Base-by-base conservation (phyloP, 2,888 invertebrate genomes). In the Eristalinus sepulchralis region DNA sequence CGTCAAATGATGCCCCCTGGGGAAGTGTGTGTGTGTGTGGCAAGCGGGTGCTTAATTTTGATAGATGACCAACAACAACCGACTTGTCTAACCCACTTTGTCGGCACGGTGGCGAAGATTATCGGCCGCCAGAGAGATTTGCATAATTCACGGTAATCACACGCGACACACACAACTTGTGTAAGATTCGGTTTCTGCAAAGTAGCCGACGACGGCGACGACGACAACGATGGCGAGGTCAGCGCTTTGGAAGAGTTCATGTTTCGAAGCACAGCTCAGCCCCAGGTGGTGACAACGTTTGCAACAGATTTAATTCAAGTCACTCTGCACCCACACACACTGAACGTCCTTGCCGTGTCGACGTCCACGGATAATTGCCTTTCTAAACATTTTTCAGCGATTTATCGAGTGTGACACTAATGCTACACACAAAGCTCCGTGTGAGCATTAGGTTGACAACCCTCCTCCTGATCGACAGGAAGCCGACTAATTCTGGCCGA, bases 391-490 rank as follows among this genome's bases (percentile, higher is more conserved):
- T 85, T 76, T 71, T 68, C 77, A 80, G 79, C 76, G 70, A 71
- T 59, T 63, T 73, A 87, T 87, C 81, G 72, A 33, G 64, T 24
- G 10, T 77, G 77, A 80, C 82, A 78, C 47, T 47, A 47, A 47
- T 80, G 88, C 88, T 88, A 88, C 89, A 89, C 84, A 85, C 84
- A 83, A 80, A 88, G 88, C 84, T 87, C 88, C 77, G 39, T 63
- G 73, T 83, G 63, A 70, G 64, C 53, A 55, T 66, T 36, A 63
- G 60, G 17, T 66, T 68, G 59, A 85, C 47, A 71, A 64, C 71
- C 75, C 70, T 24, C 75, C 70, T 33, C 70, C 77, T 59, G 64
- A 63, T 27, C 36, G 55, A 11, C 55, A 73, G 73, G 70, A 76
- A 82, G 64, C 55, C n/a, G 27, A 20, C 76, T 76, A 39, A 85